Evolutionary conservation across 2,888 invertebrate species (phyloP), one percentile per base, ranked within the genome.

Genomic region (Agrochola lota): DNA sequence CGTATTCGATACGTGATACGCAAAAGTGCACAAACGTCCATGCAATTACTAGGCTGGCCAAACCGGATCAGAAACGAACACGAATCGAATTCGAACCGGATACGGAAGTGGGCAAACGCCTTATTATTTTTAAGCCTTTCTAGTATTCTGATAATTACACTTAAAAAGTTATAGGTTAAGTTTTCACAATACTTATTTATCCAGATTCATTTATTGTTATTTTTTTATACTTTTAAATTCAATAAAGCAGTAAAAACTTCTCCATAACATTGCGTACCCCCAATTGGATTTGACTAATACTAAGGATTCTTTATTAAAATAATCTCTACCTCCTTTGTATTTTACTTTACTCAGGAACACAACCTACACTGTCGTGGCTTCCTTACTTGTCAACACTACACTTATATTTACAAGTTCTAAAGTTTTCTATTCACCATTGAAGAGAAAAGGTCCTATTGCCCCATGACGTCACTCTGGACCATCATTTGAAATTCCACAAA

Each of bases 401-500:
- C 20, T 17, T 17, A 49, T 0, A n/a, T 23, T 55, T 11, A n/a
- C 1, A 23, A n/a, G 55, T 40, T 8, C 52, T 9, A 17, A 55
- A 40, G 11, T 7, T 35, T 20, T 23, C 2, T 3, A 4, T 49
- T 1, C 0, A 30, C 9, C 1, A 20, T 1, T 11, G 26, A 35
- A 43, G 46, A 23, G 6, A 26, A 74, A 60, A 8, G 52, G 20
- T 40, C n/a, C 15, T 43, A 49, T 59, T 6, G 30, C n/a, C n/a
- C 49, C 11, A 20, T 71, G 57, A 78, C 76, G 2, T 52, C 74
- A 73, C 77, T 60, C 80, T 87, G 88, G 83, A 79, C 89, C 89
- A 84, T 89, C 91, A 92, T 94, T 93, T 90, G 79, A 88, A 91
- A 94, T 94, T 93, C 92, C 90, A 88, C 78, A 71, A 78, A 71